A percentile compares a stretch with the other conserved stretches of the same genome.
Conservation (phyloP, 2,113 vertebrate species). For the Pterocles orientalis region DNA sequence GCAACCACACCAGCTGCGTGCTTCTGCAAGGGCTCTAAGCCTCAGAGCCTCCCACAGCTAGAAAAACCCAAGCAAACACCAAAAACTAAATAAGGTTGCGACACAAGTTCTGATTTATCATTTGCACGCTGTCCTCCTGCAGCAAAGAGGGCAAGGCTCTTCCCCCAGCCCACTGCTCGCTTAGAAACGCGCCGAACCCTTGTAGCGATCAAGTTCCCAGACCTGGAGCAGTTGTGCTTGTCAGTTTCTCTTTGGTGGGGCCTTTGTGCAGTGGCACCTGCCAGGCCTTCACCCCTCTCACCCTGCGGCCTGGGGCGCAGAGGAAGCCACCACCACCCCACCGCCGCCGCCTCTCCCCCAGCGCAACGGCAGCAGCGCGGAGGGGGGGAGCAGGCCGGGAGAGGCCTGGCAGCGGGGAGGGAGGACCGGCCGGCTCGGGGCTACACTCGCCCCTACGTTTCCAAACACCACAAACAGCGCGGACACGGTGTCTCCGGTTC, state of each 20-base stretch:
- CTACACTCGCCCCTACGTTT: neutral
- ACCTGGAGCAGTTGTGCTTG: too few species aligned
- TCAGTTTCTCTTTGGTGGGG: too few species aligned
- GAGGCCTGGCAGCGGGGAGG: neutral
- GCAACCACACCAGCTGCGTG: too few species aligned
- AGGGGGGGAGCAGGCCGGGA: neutral
- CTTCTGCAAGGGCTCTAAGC: neutral
- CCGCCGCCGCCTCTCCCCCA: too few species aligned
- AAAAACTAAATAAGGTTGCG: too few species aligned
- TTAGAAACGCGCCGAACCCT: rapidly evolving
- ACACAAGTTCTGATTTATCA: neutral
- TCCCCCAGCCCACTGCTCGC: neutral
- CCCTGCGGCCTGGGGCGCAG: neutral
- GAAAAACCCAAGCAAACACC: neutral
- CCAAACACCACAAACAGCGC: neutral
- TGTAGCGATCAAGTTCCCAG: too few species aligned
- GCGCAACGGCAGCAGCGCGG: neutral
- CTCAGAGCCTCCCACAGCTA: neutral
- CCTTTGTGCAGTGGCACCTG: too few species aligned
- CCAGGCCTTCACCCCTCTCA: neutral
- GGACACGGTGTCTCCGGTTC: rapidly evolving
- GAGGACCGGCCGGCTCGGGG: neutral
- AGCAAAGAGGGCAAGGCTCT: neutral
- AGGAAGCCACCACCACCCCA: neutral
- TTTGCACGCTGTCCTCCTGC: neutral